Percentiles rank a stretch among this genome's conserved stretches.
Conservation (phyloP, 2,797 vertebrate species). For the Centropyge bicolor region DNA sequence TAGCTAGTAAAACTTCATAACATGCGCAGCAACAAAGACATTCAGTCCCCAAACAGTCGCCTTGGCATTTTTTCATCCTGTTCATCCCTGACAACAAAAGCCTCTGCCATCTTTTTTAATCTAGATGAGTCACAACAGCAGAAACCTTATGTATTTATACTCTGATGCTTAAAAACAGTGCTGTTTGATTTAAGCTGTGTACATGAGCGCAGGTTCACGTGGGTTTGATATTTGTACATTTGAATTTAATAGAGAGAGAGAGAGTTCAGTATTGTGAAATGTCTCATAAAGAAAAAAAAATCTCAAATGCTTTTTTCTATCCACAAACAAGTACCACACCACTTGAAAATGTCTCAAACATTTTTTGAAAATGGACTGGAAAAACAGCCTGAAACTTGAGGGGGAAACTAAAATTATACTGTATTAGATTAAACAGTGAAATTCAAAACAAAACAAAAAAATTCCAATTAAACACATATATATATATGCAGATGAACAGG, state of each 20-base stretch:
- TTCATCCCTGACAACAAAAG: slow-evolving; percentile 24
- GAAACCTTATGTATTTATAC: slow-evolving; percentile 3
- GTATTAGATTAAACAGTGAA: background rate
- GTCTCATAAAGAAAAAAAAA: too few species aligned
- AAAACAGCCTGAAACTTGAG: background rate
- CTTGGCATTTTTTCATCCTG: background rate
- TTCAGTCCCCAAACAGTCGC: background rate
- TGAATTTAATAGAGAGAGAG: background rate
- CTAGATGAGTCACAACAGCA: background rate
- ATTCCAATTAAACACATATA: background rate
- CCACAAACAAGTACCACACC: background rate
- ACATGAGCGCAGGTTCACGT: background rate
- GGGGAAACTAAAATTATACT: too few species aligned
- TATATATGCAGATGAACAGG: background rate
- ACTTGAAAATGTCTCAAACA: background rate
- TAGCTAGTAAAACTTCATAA: background rate
- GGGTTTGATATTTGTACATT: background rate
- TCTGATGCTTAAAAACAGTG: background rate
- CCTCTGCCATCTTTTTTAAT: slow-evolving; percentile 12
- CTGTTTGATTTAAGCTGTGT: background rate
- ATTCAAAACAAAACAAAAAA: background rate
- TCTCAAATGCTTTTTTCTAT: background rate
- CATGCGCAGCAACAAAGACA: background rate
- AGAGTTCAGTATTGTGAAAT: background rate
- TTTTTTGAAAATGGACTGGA: background rate